Evolutionary conservation across 1,140 invertebrate genomes (phyloP), one percentile per base, ranked within the genome.

Genomic region (Pteromalus puparum): DNA sequence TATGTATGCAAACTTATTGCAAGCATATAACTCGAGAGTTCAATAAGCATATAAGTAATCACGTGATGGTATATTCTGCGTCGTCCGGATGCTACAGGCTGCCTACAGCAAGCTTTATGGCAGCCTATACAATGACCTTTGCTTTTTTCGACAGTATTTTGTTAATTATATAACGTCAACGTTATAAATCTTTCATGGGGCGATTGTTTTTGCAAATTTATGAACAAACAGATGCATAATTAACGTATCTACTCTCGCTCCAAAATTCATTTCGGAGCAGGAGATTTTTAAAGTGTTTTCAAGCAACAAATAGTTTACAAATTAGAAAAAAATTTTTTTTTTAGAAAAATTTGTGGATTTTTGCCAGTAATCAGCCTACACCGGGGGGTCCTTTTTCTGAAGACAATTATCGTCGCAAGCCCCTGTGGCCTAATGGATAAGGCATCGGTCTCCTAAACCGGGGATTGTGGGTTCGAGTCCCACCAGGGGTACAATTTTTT

Each of bases 391-490:
- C 1, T 26, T 26, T 48, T 38, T 42, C 46, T 46, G 42, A 46
- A 73, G 30, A 38, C 34, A 38, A 73, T 73, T 73, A 73, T 73
- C 30, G 15, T 28, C 15, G 12, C 7, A 5, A 91, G 94, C 94
- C 94, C 94, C 94, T 95, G 95, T 95, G 95, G 95, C 95, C 95
- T 95, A 95, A 95, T 95, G 95, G 95, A 95, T 95, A 95, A 95
- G 95, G 95, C 95, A 95, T 95, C 95, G 95, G 95, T 94, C 95
- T 95, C 94, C 95, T 95, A 95, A 95, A 94, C 94, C 95, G 95
- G 94, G 94, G 95, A 95, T 94, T 95, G 95, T 95, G 94, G 95
- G 95, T 95, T 95, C 95, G 94, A 95, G 94, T 95, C 95, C 95
- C 94, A 95, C 94, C 95, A 95, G 94, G 95, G 95, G 94, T 95